Evolutionary conservation across 2,113 vertebrate genomes (phyloP).

Genomic region (Percina caprodes): DNA sequence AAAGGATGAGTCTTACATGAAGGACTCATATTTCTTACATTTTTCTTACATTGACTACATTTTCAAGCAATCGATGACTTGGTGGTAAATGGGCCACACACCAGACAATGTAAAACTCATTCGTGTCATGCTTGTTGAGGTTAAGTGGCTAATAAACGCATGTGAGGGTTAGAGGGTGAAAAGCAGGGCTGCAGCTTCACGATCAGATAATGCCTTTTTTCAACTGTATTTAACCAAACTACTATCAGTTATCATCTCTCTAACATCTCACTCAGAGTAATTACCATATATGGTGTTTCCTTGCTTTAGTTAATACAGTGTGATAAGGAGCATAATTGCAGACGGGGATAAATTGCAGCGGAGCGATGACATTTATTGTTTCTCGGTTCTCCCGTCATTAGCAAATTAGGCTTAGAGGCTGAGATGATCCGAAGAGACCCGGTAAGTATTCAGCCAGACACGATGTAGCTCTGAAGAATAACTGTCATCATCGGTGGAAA

Average conservation of each 20-base stretch:
- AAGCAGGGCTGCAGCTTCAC: background rate
- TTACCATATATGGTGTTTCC: slow-evolving; percentile 51
- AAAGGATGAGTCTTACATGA: slow-evolving; percentile 12
- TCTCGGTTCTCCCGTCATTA: slow-evolving; percentile 80
- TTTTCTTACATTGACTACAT: slow-evolving; percentile 21
- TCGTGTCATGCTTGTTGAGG: background rate
- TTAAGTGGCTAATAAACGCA: slow-evolving; percentile 26
- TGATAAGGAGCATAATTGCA: slow-evolving; percentile 70
- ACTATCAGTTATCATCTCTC: slow-evolving; percentile 41
- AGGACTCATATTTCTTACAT: slow-evolving; percentile 31
- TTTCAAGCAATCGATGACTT: slow-evolving; percentile 13
- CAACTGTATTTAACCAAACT: slow-evolving; percentile 39
- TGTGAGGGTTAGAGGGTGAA: background rate
- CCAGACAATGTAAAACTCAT: background rate
- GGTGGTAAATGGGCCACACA: slow-evolving; percentile 10
- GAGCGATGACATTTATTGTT: slow-evolving; percentile 81
- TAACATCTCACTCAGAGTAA: slow-evolving; percentile 41
- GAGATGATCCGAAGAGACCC: slow-evolving; percentile 63
- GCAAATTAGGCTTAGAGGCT: slow-evolving; percentile 80
- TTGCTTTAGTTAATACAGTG: slow-evolving; percentile 58
- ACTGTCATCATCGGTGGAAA: slow-evolving; percentile 70
- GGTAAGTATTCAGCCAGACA: slow-evolving; percentile 59
- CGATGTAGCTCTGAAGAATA: slow-evolving; percentile 63
- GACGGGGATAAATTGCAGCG: slow-evolving; percentile 77
- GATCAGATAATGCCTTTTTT: slow-evolving; percentile 6